Conservation (phyloP, 1,140 invertebrate species). For the Parapsyche elsis region DNA sequence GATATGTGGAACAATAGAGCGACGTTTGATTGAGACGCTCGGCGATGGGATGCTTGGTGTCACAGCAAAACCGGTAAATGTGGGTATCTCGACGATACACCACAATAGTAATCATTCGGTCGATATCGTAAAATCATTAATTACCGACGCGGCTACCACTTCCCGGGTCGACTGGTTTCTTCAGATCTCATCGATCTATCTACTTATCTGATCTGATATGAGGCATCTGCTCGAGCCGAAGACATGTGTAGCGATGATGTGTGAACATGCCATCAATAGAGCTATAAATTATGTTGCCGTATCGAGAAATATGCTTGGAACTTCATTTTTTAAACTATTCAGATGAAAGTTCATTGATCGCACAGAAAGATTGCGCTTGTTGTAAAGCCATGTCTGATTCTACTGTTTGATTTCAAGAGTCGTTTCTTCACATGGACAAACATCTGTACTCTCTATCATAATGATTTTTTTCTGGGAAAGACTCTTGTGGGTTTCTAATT, state of each 20-base stretch:
- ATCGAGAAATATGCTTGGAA: too few relatives aligned
- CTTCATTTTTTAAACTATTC: too few relatives aligned
- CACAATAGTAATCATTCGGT: constrained; percentile 16
- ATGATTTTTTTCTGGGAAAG: too few relatives aligned
- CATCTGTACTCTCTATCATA: too few relatives aligned
- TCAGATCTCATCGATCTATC: neutral
- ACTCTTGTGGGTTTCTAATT: too few relatives aligned
- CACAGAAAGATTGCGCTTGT: too few relatives aligned
- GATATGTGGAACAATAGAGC: constrained; percentile 15
- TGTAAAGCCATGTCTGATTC: too few relatives aligned
- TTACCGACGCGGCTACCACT: constrained; percentile 13
- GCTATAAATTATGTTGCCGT: too few relatives aligned
- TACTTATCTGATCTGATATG: too few relatives aligned
- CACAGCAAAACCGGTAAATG: constrained; percentile 9
- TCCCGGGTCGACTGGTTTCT: constrained; percentile 26
- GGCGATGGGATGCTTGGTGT: neutral
- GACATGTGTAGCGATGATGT: constrained; percentile 17
- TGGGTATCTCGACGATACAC: neutral
- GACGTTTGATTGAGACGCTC: constrained; percentile 19
- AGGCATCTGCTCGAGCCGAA: neutral
- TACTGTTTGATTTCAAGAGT: too few relatives aligned
- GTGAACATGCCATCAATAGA: neutral
- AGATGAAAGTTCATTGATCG: too few relatives aligned
- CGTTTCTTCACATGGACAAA: too few relatives aligned
- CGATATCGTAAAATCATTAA: constrained; percentile 25